Evolutionary conservation across 2,888 invertebrate genomes (phyloP), one percentile per base, ranked within the genome.

Genomic region (Cotesia congregata): DNA sequence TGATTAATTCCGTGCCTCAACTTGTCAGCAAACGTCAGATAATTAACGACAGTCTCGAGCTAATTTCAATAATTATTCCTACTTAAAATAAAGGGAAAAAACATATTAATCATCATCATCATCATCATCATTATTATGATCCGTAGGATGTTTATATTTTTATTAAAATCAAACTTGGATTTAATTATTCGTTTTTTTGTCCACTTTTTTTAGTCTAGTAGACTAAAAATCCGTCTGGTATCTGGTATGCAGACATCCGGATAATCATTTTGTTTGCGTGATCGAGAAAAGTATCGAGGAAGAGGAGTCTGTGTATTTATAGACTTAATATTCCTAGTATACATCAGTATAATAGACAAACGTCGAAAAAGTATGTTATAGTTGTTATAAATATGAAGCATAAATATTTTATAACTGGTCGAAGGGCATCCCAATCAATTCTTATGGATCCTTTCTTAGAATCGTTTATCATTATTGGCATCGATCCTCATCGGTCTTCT

Each of bases 1-100:
- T 84, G 86, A 87, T 87, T 87, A 87, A 87, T 86, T 84, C 81
- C 79, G 79, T 76, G 80, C 78, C 78, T 84, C 81, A 81, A 81
- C 83, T 83, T 84, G 85, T 83, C 85, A 85, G 82, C 82, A 74
- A 67, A 41, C 71, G 78, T 78, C 71, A 80, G 82, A 77, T 85
- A 85, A 85, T 86, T 85, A 84, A 82, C 76, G 75, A 76, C 69
- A 64, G 62, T 72, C 71, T 62, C 40, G 17, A 41, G 40, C 61
- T 3, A 72, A 72, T 61, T 72, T 72, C 15, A 5, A 39, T 38
- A 72, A 17, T 41, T 68, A 41, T 68, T 7, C 41, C 17, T 17
- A 41, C n/a, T 68, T 9, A 20, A 68, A 68, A 62, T 39, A 70
- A 70, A 60, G 50, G n/a, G 12, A 50, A 12, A 12, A 50, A 50